These are phyloP conservation scores for Xanthorhoe spadicearia DNA, from an alignment of 2,888 invertebrate species.

Conservation along the genomic window DNA sequence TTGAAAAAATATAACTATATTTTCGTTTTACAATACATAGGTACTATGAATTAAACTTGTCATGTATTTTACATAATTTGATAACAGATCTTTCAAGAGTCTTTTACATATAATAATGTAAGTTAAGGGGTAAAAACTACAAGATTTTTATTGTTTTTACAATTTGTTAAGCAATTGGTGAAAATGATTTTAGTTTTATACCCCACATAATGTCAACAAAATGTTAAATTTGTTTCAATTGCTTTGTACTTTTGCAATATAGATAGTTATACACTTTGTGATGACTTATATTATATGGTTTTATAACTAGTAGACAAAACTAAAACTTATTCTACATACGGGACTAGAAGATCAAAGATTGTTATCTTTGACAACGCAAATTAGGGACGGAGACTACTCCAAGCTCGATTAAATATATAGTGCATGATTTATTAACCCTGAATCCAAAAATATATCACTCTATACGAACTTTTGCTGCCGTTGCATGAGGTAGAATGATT, in stretches of 20 bases:
- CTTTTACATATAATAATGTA: conserved; percentile 42
- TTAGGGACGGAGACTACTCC: conserved; percentile 66
- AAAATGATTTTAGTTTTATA: conserved; percentile 32
- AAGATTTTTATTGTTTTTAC: conserved; percentile 23
- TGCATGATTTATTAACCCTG: conserved; percentile 42
- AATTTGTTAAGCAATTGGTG: conserved; percentile 34
- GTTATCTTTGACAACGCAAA: conserved; percentile 55
- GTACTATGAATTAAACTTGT: conserved; percentile 55
- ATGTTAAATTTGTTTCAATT: not conserved
- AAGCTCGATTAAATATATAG: conserved; percentile 58
- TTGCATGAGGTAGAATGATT: conserved; percentile 60
- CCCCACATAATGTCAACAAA: not conserved
- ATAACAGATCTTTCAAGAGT: conserved; percentile 68
- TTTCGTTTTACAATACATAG: conserved; percentile 29
- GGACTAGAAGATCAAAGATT: conserved; percentile 74
- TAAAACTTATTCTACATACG: conserved; percentile 54
- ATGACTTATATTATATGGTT: conserved; percentile 1
- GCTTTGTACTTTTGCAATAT: not conserved
- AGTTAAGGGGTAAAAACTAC: conserved; percentile 21
- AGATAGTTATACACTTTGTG: not conserved
- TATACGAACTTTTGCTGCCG: conserved; percentile 43
- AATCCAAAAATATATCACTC: conserved; percentile 44
- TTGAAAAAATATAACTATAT: conserved; percentile 67
- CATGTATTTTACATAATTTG: conserved; percentile 62
- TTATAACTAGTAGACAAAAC: conserved; percentile 16